Conservation (phyloP, 1,140 invertebrate genomes). For the Saccostrea echinata region DNA sequence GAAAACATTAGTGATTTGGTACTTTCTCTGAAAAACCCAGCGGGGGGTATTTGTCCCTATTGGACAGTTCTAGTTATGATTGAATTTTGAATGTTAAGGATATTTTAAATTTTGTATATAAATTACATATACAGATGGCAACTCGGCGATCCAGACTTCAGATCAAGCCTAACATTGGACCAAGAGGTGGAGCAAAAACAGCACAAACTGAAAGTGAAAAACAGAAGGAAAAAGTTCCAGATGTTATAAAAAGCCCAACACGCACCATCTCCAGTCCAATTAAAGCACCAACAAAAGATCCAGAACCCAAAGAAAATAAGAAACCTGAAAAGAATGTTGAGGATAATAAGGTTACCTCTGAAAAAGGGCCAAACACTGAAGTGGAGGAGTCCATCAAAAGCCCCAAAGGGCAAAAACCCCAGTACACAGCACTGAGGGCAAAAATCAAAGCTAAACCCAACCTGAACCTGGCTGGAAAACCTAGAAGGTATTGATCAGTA, state of each 20-base stretch:
- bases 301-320: constrained; percentile 28
- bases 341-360: neutral
- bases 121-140: constrained; percentile 48
- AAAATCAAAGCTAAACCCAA: constrained; percentile 19
- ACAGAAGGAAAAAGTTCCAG: neutral
- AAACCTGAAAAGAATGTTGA: constrained; percentile 11
- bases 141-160: constrained; percentile 63
- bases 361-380: neutral
- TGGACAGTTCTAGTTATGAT: too few species aligned
- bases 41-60: too few species aligned
- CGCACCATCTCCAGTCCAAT: neutral
- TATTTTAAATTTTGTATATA: too few species aligned
- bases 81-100: too few species aligned
- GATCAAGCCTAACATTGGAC: constrained; percentile 65
- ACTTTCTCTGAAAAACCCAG: too few species aligned
- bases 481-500: neutral
- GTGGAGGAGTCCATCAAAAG: neutral
- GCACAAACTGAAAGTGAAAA: neutral
- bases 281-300: neutral
- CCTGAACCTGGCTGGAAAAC: constrained; percentile 14
- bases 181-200: constrained; percentile 40
- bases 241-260: neutral
- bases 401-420: neutral
- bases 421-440: constrained; percentile 7
- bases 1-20: too few species aligned